Conservation (phyloP, 2,113 vertebrate genomes). For the Cyphomyrus discorhynchus region DNA sequence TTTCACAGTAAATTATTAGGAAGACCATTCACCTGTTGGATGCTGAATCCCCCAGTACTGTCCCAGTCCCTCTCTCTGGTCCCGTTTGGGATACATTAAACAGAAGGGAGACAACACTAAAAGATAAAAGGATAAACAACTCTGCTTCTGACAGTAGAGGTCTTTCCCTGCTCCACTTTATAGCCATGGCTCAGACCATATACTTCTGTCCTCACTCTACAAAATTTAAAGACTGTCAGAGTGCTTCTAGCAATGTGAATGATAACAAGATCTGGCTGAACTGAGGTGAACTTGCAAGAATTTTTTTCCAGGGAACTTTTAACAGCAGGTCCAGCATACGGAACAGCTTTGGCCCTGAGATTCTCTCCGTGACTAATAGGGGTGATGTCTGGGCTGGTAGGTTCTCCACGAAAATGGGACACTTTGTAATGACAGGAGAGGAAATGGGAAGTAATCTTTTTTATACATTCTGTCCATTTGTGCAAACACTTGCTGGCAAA, state of each 20-base stretch:
- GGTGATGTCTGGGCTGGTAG: conserved; percentile 13
- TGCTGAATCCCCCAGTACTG: neutral
- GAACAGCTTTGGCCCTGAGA: neutral
- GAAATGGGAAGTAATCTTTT: conserved; percentile 14
- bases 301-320: neutral
- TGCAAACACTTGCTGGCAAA: conserved; percentile 10
- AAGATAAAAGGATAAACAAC: conserved; percentile 22
- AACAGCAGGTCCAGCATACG: neutral
- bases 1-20: neutral
- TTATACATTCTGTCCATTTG: conserved; percentile 24
- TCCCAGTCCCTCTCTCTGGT: conserved; percentile 10
- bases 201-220: conserved; percentile 5
- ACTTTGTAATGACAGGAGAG: conserved; percentile 15
- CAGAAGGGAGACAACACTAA: conserved; percentile 12
- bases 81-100: neutral
- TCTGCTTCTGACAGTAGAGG: neutral
- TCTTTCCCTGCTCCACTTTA: neutral
- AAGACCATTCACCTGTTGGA: conserved; percentile 8
- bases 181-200: conserved; percentile 15
- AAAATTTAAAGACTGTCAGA: conserved; percentile 22
- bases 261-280: conserved; percentile 9
- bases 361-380: conserved; percentile 2
- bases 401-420: conserved; percentile 23
- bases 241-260: conserved; percentile 12
- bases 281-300: neutral